Conservation (phyloP, 2,113 vertebrate genomes). For the Macrotus californicus region DNA sequence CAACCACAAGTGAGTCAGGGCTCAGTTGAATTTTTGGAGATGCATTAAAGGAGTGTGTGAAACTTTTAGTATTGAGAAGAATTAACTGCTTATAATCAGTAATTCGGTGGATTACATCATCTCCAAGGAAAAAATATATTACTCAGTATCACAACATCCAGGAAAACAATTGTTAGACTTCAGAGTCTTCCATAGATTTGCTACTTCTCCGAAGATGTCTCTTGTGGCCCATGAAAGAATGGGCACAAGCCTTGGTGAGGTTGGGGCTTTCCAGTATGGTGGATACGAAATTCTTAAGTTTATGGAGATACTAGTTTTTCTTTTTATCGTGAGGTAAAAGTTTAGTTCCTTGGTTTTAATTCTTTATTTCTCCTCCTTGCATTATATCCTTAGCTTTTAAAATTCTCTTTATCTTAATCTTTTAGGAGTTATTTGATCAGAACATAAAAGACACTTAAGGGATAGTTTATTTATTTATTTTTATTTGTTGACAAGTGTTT, state of each 20-base stretch:
- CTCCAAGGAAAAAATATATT: neutral
- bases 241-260: neutral
- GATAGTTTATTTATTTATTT: neutral
- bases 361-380: neutral
- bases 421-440: constrained; percentile 1
- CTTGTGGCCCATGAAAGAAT: neutral
- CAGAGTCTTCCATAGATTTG: neutral
- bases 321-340: neutral
- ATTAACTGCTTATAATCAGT: neutral
- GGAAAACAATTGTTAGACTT: neutral
- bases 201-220: neutral
- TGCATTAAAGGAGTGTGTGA: neutral
- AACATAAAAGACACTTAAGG: neutral
- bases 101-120: neutral
- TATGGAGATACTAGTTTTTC: neutral
- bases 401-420: neutral
- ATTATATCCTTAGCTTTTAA: neutral
- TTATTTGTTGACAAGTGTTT: neutral
- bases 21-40: neutral
- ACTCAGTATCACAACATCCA: neutral
- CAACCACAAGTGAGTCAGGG: too few relatives aligned
- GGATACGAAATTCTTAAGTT: neutral
- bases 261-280: neutral
- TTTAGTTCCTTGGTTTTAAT: neutral
- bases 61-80: neutral